Conservation (phyloP, 2,113 vertebrate species). For the Excalfactoria chinensis region DNA sequence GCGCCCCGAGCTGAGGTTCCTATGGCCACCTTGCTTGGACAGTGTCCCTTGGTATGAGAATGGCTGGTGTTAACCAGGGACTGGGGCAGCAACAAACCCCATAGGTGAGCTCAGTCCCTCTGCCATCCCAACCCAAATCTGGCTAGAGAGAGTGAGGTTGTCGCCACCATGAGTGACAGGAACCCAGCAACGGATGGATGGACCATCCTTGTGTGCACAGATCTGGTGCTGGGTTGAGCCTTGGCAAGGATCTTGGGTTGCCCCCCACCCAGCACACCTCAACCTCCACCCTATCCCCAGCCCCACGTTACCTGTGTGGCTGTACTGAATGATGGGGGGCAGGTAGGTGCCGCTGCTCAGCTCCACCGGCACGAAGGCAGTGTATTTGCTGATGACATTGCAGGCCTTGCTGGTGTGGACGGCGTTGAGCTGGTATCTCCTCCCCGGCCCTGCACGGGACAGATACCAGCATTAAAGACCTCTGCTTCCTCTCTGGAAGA, state of each 20-base stretch:
- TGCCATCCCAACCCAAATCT: background rate
- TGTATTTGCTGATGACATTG: slow-evolving; percentile 95
- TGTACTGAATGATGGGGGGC: slow-evolving; percentile 83
- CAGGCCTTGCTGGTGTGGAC: slow-evolving; percentile 94
- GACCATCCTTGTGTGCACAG: background rate
- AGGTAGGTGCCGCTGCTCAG: slow-evolving; percentile 89
- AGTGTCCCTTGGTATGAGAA: slow-evolving; percentile 57
- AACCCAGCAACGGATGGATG: background rate
- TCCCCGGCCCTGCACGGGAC: slow-evolving; percentile 80
- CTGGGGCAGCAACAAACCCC: background rate
- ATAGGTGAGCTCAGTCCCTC: background rate
- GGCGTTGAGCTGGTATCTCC: slow-evolving; percentile 86
- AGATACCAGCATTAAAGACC: background rate
- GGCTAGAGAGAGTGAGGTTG: background rate
- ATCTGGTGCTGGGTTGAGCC: background rate
- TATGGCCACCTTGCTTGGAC: slow-evolving; percentile 77
- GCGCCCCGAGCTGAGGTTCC: slow-evolving; percentile 77
- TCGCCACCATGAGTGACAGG: background rate
- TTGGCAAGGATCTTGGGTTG: background rate
- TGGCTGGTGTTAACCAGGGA: background rate
- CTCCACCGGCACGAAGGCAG: slow-evolving; percentile 87
- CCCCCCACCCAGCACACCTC: background rate
- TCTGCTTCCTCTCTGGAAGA: no score
- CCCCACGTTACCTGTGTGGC: slow-evolving; percentile 77
- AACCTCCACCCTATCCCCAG: background rate